These are phyloP conservation scores for roundworm (Caenorhabditis elegans) DNA, from an alignment of 1,140 invertebrate genomes.

Conservation along the genomic window WBcel235 BX284604.4:13028001-13028500, in stretches of 20 bases:
- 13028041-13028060: too few species aligned
- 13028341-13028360: too few species aligned
- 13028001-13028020: too few species aligned
- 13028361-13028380: background rate
- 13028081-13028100: background rate
- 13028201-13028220: background rate
- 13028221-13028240: background rate
- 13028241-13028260: background rate
- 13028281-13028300: too few species aligned
- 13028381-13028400: background rate
- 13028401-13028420: constrained; percentile 25
- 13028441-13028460: background rate
- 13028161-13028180: constrained; percentile 7
- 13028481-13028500: background rate
- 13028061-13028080: too few species aligned
- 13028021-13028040: too few species aligned
- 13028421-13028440: constrained; percentile 10
- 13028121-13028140: background rate
- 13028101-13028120: background rate
- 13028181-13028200: background rate
- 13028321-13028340: too few species aligned
- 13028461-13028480: background rate
- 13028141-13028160: background rate
- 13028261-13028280: too few species aligned
- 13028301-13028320: too few species aligned